A percentile compares a stretch with the other conserved stretches of the same genome.
phyloP scores from a whole-genome alignment of 2,797 vertebrate genomes.

The Manis crassicaudata region DNA sequence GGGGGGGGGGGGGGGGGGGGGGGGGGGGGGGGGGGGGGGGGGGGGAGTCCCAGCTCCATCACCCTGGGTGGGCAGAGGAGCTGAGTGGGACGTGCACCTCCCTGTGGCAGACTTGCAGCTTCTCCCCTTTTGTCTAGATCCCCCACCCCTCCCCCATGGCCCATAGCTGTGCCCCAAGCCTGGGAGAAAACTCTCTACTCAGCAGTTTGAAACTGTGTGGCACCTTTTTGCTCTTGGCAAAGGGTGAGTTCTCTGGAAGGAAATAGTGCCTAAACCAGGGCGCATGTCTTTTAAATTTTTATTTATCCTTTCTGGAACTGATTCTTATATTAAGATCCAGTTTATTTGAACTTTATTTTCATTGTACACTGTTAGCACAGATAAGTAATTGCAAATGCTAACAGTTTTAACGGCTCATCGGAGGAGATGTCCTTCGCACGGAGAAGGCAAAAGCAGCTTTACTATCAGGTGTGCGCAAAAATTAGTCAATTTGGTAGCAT shows the following conservation, averaged over 20 bases:
- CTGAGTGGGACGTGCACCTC: neutral
- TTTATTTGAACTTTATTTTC: neutral
- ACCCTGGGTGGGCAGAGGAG: neutral
- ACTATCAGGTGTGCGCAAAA: neutral
- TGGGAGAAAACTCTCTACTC: neutral
- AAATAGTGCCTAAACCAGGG: neutral
- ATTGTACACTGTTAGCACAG: neutral
- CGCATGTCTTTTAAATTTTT: neutral
- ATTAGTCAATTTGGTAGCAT: neutral
- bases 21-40: too few relatives aligned
- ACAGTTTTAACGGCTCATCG: neutral
- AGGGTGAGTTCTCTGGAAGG: neutral
- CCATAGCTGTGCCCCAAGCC: neutral
- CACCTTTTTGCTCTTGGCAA: neutral
- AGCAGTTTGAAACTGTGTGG: neutral
- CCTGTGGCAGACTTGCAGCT: neutral
- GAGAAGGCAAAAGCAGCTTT: constrained; percentile 21
- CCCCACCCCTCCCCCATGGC: neutral
- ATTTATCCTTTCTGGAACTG: neutral
- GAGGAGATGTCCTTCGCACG: neutral
- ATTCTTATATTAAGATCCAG: neutral
- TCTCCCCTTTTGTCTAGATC: neutral
- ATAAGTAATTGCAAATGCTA: neutral
- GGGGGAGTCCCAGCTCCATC: neutral
- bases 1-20: too few relatives aligned